A percentile compares a stretch with the other conserved stretches of the same genome.
These are phyloP conservation scores for Anorthoa munda DNA, from an alignment of 2,888 invertebrate genomes.

Conservation along the genomic window DNA sequence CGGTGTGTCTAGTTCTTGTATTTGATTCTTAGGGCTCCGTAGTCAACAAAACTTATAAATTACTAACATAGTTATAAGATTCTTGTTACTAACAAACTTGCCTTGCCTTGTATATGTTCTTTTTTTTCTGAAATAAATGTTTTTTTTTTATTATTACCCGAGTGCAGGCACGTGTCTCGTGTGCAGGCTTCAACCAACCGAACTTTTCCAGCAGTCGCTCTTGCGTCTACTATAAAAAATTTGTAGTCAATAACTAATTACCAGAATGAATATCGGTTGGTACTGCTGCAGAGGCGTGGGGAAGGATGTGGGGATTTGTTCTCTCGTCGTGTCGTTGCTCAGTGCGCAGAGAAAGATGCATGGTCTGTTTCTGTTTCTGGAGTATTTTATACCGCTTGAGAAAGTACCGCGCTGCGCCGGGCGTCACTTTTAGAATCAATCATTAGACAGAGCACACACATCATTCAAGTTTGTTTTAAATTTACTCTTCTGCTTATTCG, in stretches of 20 bases:
- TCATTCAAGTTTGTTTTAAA: neutral
- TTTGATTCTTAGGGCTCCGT: too few relatives aligned
- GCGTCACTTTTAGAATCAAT: neutral
- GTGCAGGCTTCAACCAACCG: neutral
- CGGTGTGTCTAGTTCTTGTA: too few relatives aligned
- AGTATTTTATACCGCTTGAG: constrained; percentile 13
- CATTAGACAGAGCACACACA: neutral
- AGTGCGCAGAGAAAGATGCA: neutral
- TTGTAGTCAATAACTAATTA: neutral
- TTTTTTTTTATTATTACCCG: too few relatives aligned
- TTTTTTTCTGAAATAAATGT: too few relatives aligned
- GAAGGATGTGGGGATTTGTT: neutral
- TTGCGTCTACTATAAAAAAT: too few relatives aligned
- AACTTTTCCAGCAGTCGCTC: neutral
- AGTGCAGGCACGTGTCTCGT: too few relatives aligned
- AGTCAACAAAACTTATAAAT: too few relatives aligned
- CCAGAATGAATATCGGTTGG: neutral
- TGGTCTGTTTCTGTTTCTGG: constrained; percentile 22
- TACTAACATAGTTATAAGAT: too few relatives aligned
- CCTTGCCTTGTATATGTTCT: too few relatives aligned
- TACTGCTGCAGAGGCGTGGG: neutral
- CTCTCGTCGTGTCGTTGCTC: neutral
- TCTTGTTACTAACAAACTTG: too few relatives aligned
- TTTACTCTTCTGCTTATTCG: too few relatives aligned
- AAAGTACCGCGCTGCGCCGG: constrained; percentile 25